Base-by-base conservation (phyloP, 2,888 invertebrate species). In the Leucophenga maculata region DNA sequence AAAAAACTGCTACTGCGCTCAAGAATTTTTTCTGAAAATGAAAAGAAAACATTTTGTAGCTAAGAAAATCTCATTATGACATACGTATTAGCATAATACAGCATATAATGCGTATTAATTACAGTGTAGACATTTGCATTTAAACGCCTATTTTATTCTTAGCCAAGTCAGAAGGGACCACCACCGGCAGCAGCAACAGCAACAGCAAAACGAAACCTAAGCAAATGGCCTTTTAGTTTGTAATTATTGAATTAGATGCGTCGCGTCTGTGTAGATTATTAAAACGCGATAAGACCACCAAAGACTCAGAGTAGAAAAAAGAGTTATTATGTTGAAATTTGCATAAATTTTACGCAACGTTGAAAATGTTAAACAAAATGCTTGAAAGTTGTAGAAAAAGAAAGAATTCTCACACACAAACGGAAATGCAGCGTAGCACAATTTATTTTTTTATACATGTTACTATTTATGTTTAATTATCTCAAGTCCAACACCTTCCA, bases 61-160 rank as follows among this genome's bases (percentile, higher is more conserved):
- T n/a, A 18, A 50, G 16, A 50, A 50, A 74, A 54, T 76, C 74
- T 79, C 83, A 82, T 81, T 80, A 82, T 73, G 67, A 74, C 82
- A 80, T 76, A 73, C 73, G 68, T 72, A 83, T 84, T 84, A 74
- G 78, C 83, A 83, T 83, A 83, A 84, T 83, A 82, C 71, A 64
- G 75, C 78, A 75, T 79, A 80, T 82, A 83, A 82, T 79, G 79
- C 79, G 85, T 84, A 82, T 84, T 83, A 84, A 83, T 84, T 84
- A 84, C 74, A 75, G 77, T 78, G 83, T 72, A 72, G 82, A 83
- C 82, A 82, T 82, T 80, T 80, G 78, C 78, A 80, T 80, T 83
- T 80, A 80, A 80, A 80, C 83, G 80, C 82, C 82, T 80, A 74
- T 83, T 83, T 81, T 76, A 76, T 78, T 77, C 57, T 72, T 66